A percentile compares a stretch with the other conserved stretches of the same genome.
Conservation (phyloP, 2,113 vertebrate genomes). For the Porphyrio hochstetteri region DNA sequence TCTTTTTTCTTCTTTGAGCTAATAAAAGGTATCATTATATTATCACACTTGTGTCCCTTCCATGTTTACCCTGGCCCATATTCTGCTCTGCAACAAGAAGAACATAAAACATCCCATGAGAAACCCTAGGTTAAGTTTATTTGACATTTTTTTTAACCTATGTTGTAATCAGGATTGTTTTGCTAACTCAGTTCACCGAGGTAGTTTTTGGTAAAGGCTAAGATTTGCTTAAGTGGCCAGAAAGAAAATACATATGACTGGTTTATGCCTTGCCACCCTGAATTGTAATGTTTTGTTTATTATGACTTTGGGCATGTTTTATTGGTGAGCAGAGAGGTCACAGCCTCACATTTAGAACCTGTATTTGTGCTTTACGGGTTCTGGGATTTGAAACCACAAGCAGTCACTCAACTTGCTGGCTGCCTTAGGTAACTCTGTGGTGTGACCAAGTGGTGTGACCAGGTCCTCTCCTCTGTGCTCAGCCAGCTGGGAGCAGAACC, state of each 20-base stretch:
- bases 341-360: slow-evolving; percentile 32
- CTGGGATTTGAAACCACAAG: slow-evolving; percentile 70
- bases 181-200: slow-evolving; percentile 64
- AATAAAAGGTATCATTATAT: slow-evolving; percentile 67
- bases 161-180: slow-evolving; percentile 67
- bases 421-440: slow-evolving; percentile 7
- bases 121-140: slow-evolving; percentile 72
- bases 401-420: background rate
- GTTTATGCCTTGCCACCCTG: slow-evolving; percentile 65
- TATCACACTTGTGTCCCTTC: slow-evolving; percentile 64
- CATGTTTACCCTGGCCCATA: slow-evolving; percentile 60
- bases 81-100: slow-evolving; percentile 64
- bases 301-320: slow-evolving; percentile 60
- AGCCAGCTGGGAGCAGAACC: background rate
- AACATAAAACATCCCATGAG: slow-evolving; percentile 66
- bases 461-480: background rate
- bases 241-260: slow-evolving; percentile 50
- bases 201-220: slow-evolving; percentile 63
- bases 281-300: slow-evolving; percentile 67
- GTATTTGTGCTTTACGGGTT: slow-evolving; percentile 53
- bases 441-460: background rate
- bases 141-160: slow-evolving; percentile 56
- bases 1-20: slow-evolving; percentile 30
- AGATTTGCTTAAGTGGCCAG: slow-evolving; percentile 63
- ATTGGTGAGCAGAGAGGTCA: slow-evolving; percentile 60